These are phyloP conservation scores for Scolanthus callimorphus DNA, from an alignment of 92 coral and sea anemone genomes.

Conservation along the genomic window DNA sequence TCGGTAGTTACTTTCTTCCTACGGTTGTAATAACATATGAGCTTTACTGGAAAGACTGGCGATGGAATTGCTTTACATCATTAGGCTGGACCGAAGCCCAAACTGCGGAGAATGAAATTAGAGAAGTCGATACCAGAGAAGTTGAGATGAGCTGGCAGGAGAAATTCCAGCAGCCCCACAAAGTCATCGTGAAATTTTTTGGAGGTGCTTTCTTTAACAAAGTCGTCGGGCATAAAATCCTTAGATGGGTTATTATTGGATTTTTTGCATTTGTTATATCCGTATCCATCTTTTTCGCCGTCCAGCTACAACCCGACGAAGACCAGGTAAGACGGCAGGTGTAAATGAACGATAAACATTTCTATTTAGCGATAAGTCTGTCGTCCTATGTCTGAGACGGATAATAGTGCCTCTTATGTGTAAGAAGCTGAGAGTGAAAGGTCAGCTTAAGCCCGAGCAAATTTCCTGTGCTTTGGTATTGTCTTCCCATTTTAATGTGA, in stretches of 20 bases:
- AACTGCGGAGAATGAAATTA: conserved; percentile 12
- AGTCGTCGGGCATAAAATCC: conserved; percentile 70
- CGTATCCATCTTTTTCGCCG: conserved; percentile 76
- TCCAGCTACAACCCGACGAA: conserved; percentile 78
- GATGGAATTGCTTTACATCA: conserved; percentile 52
- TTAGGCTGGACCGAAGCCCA: conserved; percentile 25
- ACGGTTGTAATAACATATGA: conserved; percentile 82
- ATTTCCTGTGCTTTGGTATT: too few relatives aligned
- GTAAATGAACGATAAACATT: too few relatives aligned
- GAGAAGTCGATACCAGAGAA: conserved; percentile 21
- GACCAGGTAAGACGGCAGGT: conserved; percentile 98
- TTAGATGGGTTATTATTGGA: conserved; percentile 84
- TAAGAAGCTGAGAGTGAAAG: too few relatives aligned
- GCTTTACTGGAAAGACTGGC: conserved; percentile 64
- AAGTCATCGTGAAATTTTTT: conserved; percentile 57
- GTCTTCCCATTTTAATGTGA: too few relatives aligned
- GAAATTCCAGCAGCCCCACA: conserved; percentile 69
- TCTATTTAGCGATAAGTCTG: too few relatives aligned
- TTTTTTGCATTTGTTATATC: conserved; percentile 53
- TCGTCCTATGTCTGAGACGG: too few relatives aligned
- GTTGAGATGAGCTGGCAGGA: conserved; percentile 31
- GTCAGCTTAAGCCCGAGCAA: too few relatives aligned
- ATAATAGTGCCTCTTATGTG: too few relatives aligned
- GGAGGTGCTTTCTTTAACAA: conserved; percentile 56
- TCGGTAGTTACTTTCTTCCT: conserved; percentile 87